A percentile compares a stretch with the other conserved stretches of the same genome.
Evolutionary conservation across 2,113 vertebrate species (phyloP).

Genomic region (Etheostoma cragini): DNA sequence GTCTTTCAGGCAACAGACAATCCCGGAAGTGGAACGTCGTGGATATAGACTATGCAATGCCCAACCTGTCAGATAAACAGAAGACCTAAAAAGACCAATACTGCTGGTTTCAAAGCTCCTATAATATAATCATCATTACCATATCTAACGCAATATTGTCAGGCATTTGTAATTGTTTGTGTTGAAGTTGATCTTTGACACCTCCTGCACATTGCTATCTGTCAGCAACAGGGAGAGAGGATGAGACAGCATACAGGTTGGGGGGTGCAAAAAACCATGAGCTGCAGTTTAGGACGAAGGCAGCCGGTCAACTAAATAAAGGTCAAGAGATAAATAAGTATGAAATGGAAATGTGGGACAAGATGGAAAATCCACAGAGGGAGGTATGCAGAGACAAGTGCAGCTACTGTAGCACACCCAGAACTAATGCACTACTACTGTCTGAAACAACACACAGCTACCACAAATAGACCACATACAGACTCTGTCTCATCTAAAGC

Average conservation of each 20-base stretch:
- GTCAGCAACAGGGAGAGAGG: constrained; percentile 21
- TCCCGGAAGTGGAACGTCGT: no score
- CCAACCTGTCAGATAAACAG: background rate
- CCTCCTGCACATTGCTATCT: constrained; percentile 16
- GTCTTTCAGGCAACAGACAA: no score
- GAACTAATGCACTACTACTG: constrained; percentile 10
- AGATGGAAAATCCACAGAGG: constrained; percentile 5
- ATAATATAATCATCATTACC: background rate
- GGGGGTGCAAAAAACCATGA: background rate
- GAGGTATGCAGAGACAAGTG: background rate
- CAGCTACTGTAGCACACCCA: background rate
- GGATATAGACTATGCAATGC: no score
- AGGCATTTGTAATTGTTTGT: constrained; percentile 5
- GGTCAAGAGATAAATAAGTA: constrained; percentile 5
- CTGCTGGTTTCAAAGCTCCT: background rate
- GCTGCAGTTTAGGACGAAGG: constrained; percentile 2
- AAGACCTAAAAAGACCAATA: background rate
- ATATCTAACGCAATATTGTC: background rate
- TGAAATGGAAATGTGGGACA: constrained; percentile 5
- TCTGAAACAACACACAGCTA: constrained; percentile 3
- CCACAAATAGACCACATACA: constrained; percentile 9
- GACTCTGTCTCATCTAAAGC: constrained; percentile 9
- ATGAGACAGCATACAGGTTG: background rate
- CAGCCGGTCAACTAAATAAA: constrained; percentile 1
- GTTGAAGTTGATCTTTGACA: constrained; percentile 32